phyloP scores from a whole-genome alignment of 2,113 vertebrate species.

The Menura novaehollandiae region DNA sequence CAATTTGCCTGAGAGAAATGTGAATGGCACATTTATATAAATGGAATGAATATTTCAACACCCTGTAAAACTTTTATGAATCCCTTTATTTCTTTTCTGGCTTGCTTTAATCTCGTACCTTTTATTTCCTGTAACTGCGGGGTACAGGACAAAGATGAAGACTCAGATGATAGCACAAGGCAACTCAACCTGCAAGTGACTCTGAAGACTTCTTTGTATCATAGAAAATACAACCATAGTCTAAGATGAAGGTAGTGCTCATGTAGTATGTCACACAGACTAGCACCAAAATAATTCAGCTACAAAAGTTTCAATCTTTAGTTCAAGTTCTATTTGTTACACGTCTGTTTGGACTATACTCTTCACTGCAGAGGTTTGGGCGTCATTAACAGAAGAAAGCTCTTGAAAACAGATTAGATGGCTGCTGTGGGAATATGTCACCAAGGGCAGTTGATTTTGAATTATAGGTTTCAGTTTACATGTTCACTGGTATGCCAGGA shows the following conservation, averaged over 20 bases:
- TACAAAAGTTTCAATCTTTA: not conserved
- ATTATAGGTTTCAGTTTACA: not conserved
- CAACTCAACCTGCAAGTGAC: not conserved
- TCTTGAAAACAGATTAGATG: not conserved
- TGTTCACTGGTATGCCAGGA: not conserved
- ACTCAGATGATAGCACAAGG: not conserved
- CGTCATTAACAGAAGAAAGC: not conserved
- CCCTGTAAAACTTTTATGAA: slow-evolving; percentile 43
- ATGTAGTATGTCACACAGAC: not conserved
- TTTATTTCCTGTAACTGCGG: not conserved
- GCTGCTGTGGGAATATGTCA: not conserved
- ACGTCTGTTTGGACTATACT: not conserved
- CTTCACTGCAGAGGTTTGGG: not conserved
- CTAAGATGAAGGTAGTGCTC: not conserved
- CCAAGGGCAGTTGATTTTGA: not conserved
- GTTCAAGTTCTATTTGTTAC: not conserved
- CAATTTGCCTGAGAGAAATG: slow-evolving; percentile 14
- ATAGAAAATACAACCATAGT: not conserved
- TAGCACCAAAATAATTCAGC: not conserved
- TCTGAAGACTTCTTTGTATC: not conserved
- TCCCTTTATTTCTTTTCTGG: slow-evolving; percentile 5
- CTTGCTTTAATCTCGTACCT: not conserved
- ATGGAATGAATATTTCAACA: slow-evolving; percentile 42
- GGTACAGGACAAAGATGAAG: not conserved
- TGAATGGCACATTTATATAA: slow-evolving; percentile 35